Conservation (phyloP, 2,888 invertebrate genomes). For the Tetanocera ferruginea region DNA sequence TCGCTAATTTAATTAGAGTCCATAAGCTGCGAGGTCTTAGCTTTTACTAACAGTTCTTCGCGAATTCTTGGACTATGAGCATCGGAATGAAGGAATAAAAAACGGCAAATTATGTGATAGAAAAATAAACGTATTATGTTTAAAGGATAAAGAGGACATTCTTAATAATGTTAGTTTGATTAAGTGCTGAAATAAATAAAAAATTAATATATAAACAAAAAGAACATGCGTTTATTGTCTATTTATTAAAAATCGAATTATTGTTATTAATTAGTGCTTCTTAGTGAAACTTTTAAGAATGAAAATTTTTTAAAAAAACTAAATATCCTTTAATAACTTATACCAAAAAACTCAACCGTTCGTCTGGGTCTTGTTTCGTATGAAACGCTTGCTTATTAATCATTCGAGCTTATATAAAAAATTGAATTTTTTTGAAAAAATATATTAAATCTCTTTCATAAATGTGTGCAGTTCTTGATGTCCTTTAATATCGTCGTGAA, state of each 20-base stretch:
- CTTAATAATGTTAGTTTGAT: neutral
- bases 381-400: too few species aligned
- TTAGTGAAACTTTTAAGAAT: too few species aligned
- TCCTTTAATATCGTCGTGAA: neutral
- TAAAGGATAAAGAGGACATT: slow-evolving; percentile 13
- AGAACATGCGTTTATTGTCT: too few species aligned
- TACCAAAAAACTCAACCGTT: too few species aligned
- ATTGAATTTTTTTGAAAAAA: too few species aligned
- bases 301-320: too few species aligned
- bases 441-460: too few species aligned
- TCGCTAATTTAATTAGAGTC: slow-evolving; percentile 68
- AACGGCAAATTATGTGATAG: slow-evolving; percentile 28
- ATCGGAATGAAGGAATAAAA: slow-evolving; percentile 48
- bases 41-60: slow-evolving; percentile 61
- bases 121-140: neutral
- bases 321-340: too few species aligned
- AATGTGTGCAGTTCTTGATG: neutral
- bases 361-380: too few species aligned
- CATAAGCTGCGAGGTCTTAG: slow-evolving; percentile 57
- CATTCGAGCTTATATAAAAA: too few species aligned
- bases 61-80: slow-evolving; percentile 63
- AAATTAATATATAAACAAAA: neutral
- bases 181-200: neutral
- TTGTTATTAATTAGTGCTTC: too few species aligned
- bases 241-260: too few species aligned